phyloP scores from a whole-genome alignment of 2,113 vertebrate species.

The Apteryx owenii region DNA sequence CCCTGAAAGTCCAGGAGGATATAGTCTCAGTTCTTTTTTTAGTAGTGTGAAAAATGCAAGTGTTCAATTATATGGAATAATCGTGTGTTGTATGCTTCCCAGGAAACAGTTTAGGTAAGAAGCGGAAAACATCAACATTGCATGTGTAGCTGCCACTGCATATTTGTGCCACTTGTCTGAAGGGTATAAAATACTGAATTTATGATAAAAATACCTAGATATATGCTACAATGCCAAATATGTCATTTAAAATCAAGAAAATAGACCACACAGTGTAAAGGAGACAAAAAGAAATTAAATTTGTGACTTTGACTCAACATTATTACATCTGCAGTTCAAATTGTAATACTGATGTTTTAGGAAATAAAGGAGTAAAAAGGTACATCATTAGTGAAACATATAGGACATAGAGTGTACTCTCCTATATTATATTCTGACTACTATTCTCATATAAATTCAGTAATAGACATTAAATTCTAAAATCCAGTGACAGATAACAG shows the following conservation, averaged over 20 bases:
- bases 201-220: not conserved
- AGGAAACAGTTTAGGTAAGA: not conserved
- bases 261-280: not conserved
- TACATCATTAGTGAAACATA: not conserved
- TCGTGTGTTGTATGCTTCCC: not conserved
- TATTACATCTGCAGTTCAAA: not conserved
- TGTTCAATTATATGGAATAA: not conserved
- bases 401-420: not conserved
- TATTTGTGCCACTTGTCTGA: not conserved
- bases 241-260: not conserved
- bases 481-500: too few species aligned
- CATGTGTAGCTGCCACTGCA: not conserved
- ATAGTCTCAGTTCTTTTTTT: not conserved
- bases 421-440: not conserved
- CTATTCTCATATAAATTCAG: not conserved
- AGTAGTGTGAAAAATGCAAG: not conserved
- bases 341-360: not conserved
- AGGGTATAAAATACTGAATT: not conserved
- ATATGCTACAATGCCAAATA: not conserved
- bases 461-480: not conserved
- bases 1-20: not conserved
- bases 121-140: not conserved
- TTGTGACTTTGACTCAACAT: not conserved
- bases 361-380: not conserved
- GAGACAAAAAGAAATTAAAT: not conserved